Evolutionary conservation across 2,113 vertebrate species (phyloP).

Genomic region (Trinectes maculatus): DNA sequence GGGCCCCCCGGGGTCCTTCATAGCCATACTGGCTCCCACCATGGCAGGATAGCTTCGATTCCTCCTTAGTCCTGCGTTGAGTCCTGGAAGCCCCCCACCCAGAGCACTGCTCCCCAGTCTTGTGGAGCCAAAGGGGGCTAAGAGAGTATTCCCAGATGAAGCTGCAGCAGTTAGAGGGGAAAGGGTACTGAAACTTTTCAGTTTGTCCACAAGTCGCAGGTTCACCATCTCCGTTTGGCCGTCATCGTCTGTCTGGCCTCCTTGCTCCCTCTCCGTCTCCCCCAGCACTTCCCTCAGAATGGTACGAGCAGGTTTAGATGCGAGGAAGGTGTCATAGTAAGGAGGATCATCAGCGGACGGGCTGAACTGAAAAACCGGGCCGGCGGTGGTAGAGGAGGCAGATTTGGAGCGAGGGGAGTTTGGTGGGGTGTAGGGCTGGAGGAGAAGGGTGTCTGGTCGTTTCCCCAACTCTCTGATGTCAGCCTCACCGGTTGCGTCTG

Average conservation of each 20-base stretch:
- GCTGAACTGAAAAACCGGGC: conserved; percentile 86
- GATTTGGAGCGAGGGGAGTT: conserved; percentile 80
- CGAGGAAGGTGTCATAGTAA: conserved; percentile 90
- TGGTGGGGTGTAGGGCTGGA: conserved; percentile 87
- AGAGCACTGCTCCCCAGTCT: conserved; percentile 80
- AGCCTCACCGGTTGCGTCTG: neutral
- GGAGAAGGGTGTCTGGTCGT: conserved; percentile 73
- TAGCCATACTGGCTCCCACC: conserved; percentile 98
- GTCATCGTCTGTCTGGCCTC: conserved; percentile 82
- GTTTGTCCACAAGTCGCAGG: conserved; percentile 95
- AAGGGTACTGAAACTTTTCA: conserved; percentile 87
- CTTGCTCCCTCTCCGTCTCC: conserved; percentile 80
- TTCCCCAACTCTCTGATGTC: neutral
- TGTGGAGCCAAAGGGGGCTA: conserved; percentile 83
- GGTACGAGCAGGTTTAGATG: conserved; percentile 93
- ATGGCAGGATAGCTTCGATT: conserved; percentile 96
- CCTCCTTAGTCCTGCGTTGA: conserved; percentile 89
- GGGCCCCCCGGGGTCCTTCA: conserved; percentile 89
- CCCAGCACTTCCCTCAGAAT: conserved; percentile 91
- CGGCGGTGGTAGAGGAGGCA: neutral
- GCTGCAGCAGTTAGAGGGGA: conserved; percentile 63
- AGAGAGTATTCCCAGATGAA: conserved; percentile 73
- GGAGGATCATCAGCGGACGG: conserved; percentile 84
- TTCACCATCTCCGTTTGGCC: conserved; percentile 90
- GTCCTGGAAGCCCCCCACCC: conserved; percentile 82